A percentile compares a stretch with the other conserved stretches of the same genome.
These are phyloP conservation scores for Drosophila demipolita DNA, from an alignment of 2,888 invertebrate genomes.

Conservation along the genomic window DNA sequence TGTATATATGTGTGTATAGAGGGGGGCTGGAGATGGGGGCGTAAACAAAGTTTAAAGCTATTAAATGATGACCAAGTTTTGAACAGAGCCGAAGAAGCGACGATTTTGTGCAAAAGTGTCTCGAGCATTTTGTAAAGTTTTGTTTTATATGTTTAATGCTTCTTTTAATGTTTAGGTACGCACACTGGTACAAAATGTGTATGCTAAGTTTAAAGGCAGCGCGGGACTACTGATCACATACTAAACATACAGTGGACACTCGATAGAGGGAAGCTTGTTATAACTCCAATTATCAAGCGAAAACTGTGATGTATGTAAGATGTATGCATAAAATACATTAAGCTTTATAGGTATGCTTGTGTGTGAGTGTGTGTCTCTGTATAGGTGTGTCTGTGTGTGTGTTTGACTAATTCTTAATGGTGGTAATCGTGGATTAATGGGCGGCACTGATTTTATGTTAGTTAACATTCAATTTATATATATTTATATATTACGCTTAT, in stretches of 20 bases:
- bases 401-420: constrained; percentile 72
- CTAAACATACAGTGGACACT: constrained; percentile 16
- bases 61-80: constrained; percentile 31
- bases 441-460: constrained; percentile 79
- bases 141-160: constrained; percentile 30
- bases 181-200: constrained; percentile 75
- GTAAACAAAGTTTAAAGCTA: constrained; percentile 52
- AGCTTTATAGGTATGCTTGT: constrained; percentile 38
- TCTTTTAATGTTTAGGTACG: constrained; percentile 65
- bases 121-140: constrained; percentile 21
- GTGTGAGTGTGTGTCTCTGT: constrained; percentile 14
- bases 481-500: constrained; percentile 33
- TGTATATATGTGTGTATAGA: not conserved
- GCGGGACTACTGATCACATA: constrained; percentile 56
- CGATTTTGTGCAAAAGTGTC: constrained; percentile 56
- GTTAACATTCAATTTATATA: constrained; percentile 72
- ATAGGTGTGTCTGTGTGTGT: constrained; percentile 34
- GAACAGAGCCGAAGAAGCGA: constrained; percentile 57
- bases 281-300: not conserved
- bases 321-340: constrained; percentile 52
- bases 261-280: not conserved
- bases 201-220: constrained; percentile 72
- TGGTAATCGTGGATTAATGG: constrained; percentile 80
- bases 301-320: constrained; percentile 7
- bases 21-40: constrained; percentile 6